Percentiles rank a stretch among this genome's conserved stretches.
Evolutionary conservation across 2,888 invertebrate species (phyloP).

Genomic region (Cantharis lateralis): DNA sequence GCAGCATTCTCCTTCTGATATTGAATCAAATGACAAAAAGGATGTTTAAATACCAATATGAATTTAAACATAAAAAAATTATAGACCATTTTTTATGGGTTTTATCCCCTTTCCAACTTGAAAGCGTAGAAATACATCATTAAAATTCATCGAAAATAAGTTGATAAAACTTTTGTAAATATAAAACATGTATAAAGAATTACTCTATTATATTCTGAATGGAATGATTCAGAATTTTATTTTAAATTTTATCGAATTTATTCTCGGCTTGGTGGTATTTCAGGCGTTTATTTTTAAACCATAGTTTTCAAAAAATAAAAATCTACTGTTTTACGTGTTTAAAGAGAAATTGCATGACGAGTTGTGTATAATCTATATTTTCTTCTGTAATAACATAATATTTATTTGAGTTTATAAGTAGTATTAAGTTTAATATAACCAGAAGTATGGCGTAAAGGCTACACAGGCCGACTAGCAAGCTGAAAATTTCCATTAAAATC

Average conservation of each 20-base stretch:
- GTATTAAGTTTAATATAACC: too few relatives aligned
- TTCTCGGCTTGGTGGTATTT: not conserved
- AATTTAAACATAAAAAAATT: not conserved
- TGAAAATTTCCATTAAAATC: too few relatives aligned
- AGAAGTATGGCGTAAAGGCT: too few relatives aligned
- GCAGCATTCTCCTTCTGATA: not conserved
- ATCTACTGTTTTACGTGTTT: too few relatives aligned
- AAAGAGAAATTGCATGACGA: too few relatives aligned
- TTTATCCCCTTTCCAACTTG: not conserved
- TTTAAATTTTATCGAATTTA: not conserved
- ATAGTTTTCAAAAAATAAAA: not conserved
- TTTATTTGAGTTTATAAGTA: too few relatives aligned
- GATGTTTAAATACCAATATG: not conserved
- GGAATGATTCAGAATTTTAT: not conserved
- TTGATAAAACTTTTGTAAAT: not conserved
- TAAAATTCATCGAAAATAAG: not conserved
- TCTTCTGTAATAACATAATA: too few relatives aligned
- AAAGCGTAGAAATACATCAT: not conserved
- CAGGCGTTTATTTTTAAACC: not conserved
- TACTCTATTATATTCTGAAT: not conserved
- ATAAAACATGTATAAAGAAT: not conserved
- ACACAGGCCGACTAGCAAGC: too few relatives aligned
- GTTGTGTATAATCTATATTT: too few relatives aligned
- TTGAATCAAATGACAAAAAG: not conserved
- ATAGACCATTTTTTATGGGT: not conserved